Evolutionary conservation across 2,888 invertebrate genomes (phyloP).

Genomic region (Cheilosia vulpina): DNA sequence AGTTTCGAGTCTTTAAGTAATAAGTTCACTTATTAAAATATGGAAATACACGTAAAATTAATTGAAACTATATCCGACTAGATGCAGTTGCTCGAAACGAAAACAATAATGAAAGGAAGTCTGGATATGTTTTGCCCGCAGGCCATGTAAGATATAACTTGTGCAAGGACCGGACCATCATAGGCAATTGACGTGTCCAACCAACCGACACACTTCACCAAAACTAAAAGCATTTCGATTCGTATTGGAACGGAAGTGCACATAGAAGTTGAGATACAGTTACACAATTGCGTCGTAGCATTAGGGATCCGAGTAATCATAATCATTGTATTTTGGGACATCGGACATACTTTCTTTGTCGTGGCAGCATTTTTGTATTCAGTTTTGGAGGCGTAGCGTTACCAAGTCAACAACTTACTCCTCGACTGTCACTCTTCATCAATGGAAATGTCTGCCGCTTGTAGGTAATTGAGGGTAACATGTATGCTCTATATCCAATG

Average conservation of each 20-base stretch:
- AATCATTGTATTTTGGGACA: conserved; percentile 26
- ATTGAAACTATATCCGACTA: background rate
- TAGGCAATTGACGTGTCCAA: conserved; percentile 19
- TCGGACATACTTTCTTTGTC: conserved; percentile 13
- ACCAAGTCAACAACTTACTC: conserved; percentile 34
- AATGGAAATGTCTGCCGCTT: conserved; percentile 6
- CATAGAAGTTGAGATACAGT: background rate
- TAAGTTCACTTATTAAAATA: background rate
- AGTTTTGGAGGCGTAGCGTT: conserved; percentile 45
- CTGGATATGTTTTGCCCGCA: background rate
- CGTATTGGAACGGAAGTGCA: background rate
- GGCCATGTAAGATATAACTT: background rate
- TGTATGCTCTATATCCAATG: background rate
- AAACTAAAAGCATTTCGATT: conserved; percentile 39
- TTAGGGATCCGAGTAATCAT: conserved; percentile 29
- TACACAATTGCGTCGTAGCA: conserved; percentile 4
- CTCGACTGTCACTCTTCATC: background rate
- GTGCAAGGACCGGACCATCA: conserved; percentile 3
- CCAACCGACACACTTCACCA: conserved; percentile 26
- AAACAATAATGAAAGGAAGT: background rate
- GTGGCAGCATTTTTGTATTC: conserved; percentile 17
- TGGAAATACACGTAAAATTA: background rate
- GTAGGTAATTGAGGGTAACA: background rate
- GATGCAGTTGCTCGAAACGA: background rate
- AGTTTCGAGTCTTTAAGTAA: background rate